A percentile compares a stretch with the other conserved stretches of the same genome.
phyloP scores from a whole-genome alignment of 2,888 invertebrate species.

The Serrognathus titanus region DNA sequence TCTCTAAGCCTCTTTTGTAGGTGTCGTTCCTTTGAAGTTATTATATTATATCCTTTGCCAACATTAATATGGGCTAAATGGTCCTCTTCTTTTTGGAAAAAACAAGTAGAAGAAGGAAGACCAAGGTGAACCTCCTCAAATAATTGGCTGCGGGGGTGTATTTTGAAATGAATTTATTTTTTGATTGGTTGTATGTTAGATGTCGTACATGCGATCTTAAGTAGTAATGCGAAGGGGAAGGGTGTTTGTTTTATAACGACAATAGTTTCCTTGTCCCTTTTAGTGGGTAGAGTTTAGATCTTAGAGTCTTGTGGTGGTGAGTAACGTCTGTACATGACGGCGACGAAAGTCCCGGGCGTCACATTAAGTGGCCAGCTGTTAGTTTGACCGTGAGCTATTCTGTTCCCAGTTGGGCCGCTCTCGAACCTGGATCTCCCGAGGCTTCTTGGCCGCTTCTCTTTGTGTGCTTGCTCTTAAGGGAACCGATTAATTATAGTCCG shows the following conservation, averaged over 20 bases:
- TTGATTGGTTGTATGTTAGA: too few species aligned
- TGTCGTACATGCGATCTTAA: too few species aligned
- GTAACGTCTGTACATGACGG: slow-evolving; percentile 33
- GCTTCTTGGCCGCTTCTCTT: slow-evolving; percentile 44
- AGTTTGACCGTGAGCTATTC: slow-evolving; percentile 51
- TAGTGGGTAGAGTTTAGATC: slow-evolving; percentile 1
- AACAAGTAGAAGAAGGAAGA: too few species aligned
- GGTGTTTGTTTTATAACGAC: background rate
- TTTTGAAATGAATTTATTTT: too few species aligned
- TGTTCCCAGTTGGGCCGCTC: slow-evolving; percentile 44
- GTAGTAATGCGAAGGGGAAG: too few species aligned
- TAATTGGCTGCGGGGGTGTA: too few species aligned
- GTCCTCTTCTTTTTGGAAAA: too few species aligned
- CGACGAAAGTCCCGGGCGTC: slow-evolving; percentile 48
- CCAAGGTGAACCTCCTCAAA: too few species aligned
- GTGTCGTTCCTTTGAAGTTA: too few species aligned
- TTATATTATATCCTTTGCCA: too few species aligned
- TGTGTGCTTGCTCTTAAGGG: slow-evolving; percentile 47
- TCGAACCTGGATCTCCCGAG: slow-evolving; percentile 44
- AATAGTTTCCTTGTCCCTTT: background rate
- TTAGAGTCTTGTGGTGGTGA: slow-evolving; percentile 20
- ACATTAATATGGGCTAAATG: too few species aligned
- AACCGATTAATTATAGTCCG: slow-evolving; percentile 48
- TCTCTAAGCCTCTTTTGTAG: too few species aligned
- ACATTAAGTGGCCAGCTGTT: slow-evolving; percentile 52